Evolutionary conservation across 2,888 invertebrate species (phyloP), one percentile per base, ranked within the genome.

Genomic region (Pollenia labialis): DNA sequence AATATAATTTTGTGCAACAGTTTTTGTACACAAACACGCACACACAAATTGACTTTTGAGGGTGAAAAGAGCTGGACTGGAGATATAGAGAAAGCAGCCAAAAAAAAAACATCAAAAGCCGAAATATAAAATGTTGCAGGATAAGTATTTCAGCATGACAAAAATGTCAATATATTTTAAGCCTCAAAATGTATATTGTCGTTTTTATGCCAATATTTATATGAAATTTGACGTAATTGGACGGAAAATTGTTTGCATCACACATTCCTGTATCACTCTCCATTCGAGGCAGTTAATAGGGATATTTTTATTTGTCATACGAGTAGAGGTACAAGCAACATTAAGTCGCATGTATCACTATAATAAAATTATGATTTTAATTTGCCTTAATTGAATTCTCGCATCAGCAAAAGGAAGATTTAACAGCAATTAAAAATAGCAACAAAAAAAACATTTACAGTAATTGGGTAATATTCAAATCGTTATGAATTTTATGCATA

Each of bases 1-100:
- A 91, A 90, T 90, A 89, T 88, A 90, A 91, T 90, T 89, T 88
- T 89, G 87, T 81, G 90, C 91, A 89, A 91, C 91, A 91, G 91
- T 90, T 91, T 90, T 12, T 44, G 64, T 42, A 23, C 12, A 14
- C 10, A 10, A 4, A 48, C 48, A 32, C 12, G 32, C 7, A 42
- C 60, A 56, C 8, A 60, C 54, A n/a, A 32, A 14, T 11, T 42
- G 0, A 32, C 4, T 6, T 32, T 32, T 6, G 6, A 4, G 32
- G 32, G 32, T 62, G 54, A 54, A 54, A 18, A 54, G 6, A 32
- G 6, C 6, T 2, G 32, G 3, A 32, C 4, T 32, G 32, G 32
- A 32, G 32, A 1, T 32, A 2, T 1, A 32, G 32, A 32, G 3
- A 32, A 32, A 32, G 32, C 0, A 32, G 32, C 32, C 4, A 32